Evolutionary conservation across 92 coral and sea anemone genomes (phyloP).

Genomic region (Isaurus tuberculatus): DNA sequence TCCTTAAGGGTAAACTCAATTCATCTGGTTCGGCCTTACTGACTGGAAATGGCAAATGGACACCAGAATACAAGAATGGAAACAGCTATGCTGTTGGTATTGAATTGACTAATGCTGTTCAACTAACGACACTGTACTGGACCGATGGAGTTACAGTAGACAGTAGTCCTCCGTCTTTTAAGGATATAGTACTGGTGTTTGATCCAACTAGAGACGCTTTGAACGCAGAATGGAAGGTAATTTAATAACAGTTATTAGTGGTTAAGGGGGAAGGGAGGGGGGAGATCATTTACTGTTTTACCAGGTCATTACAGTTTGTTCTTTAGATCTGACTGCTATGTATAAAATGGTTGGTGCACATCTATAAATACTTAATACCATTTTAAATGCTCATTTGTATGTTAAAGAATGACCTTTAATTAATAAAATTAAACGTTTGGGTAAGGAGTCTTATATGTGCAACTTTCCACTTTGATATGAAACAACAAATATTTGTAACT

Average conservation of each 20-base stretch:
- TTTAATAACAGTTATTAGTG: too few relatives aligned
- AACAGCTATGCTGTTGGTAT: conserved; percentile 78
- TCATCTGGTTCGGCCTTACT: conserved; percentile 78
- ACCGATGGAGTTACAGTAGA: conserved; percentile 85
- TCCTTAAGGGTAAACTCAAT: conserved; percentile 59
- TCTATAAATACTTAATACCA: too few relatives aligned
- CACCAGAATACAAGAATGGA: conserved; percentile 69
- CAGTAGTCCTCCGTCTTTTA: conserved; percentile 83
- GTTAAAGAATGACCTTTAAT: too few relatives aligned
- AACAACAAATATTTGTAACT: not conserved
- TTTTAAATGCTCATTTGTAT: too few relatives aligned
- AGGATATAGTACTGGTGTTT: conserved; percentile 62
- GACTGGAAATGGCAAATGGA: conserved; percentile 73
- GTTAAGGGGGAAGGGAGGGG: too few relatives aligned
- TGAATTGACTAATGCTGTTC: conserved; percentile 76
- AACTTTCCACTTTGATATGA: not conserved
- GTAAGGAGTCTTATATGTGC: not conserved
- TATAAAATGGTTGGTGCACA: too few relatives aligned
- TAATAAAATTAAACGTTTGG: not conserved
- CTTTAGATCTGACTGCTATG: too few relatives aligned
- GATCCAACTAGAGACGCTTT: conserved; percentile 68
- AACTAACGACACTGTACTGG: conserved; percentile 75
- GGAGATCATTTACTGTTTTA: too few relatives aligned
- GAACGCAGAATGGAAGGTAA: conserved; percentile 71
- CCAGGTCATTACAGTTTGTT: too few relatives aligned